phyloP scores from a whole-genome alignment of 2,888 invertebrate species.

The Rhimphoctona megacephalus region DNA sequence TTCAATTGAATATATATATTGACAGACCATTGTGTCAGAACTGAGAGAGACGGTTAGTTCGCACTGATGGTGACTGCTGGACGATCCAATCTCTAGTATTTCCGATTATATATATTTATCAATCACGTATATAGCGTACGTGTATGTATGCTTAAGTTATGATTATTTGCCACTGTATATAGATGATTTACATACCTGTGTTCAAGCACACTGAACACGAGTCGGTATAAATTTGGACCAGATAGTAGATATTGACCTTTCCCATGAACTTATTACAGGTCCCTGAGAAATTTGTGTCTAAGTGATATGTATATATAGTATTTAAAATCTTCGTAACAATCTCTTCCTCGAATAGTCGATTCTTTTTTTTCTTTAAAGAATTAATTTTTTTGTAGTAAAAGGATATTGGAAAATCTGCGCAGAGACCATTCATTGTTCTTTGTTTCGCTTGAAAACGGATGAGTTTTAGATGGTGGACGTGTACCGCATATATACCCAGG shows the following conservation, averaged over 20 bases:
- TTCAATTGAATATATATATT: conserved; percentile 32
- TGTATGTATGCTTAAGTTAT: not conserved
- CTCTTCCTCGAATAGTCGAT: not conserved
- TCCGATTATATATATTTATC: not conserved
- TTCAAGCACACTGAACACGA: not conserved
- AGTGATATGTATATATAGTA: too few relatives aligned
- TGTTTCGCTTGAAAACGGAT: not conserved
- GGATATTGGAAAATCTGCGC: not conserved
- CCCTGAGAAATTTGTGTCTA: not conserved
- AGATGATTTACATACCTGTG: not conserved
- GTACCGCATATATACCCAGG: not conserved
- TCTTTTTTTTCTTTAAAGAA: not conserved
- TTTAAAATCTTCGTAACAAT: not conserved
- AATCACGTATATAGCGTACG: not conserved
- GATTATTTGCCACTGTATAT: not conserved
- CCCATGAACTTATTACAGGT: not conserved
- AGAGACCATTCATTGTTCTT: not conserved
- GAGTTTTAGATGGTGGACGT: not conserved
- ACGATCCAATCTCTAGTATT: not conserved
- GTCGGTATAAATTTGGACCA: not conserved
- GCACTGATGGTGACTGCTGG: conserved; percentile 1
- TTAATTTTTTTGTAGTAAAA: not conserved
- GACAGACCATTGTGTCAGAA: not conserved
- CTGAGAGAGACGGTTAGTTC: not conserved
- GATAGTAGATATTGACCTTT: not conserved